These are phyloP conservation scores for Sminthopsis crassicaudata DNA, from an alignment of 2,113 vertebrate genomes.

Conservation along the genomic window DNA sequence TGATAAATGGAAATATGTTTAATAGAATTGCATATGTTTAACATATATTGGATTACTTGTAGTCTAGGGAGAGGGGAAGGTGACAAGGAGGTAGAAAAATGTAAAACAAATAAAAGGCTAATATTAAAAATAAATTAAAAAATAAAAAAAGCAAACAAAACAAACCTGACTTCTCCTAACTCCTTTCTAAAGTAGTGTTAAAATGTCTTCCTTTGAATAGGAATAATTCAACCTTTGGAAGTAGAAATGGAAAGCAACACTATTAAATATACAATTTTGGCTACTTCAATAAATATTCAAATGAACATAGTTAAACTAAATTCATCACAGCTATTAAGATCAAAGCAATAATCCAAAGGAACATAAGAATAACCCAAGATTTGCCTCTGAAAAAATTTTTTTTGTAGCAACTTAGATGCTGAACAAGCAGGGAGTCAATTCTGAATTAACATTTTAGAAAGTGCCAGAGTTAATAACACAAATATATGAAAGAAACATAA, in stretches of 20 bases:
- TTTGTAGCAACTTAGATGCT: not conserved
- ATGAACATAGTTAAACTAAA: not conserved
- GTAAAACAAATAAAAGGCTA: too few relatives aligned
- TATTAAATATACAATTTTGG: conserved; percentile 23
- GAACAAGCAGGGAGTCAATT: not conserved
- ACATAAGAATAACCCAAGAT: conserved; percentile 8
- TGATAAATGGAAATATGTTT: too few relatives aligned
- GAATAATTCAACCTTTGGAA: conserved; percentile 15
- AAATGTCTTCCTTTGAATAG: conserved; percentile 2
- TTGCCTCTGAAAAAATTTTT: not conserved
- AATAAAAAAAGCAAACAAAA: conserved; percentile 7
- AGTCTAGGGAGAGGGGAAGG: too few relatives aligned
- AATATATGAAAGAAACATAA: not conserved
- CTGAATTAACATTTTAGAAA: not conserved
- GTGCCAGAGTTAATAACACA: not conserved
- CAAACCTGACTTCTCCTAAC: conserved; percentile 19
- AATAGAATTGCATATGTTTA: too few relatives aligned
- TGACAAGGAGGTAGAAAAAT: too few relatives aligned
- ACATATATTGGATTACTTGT: too few relatives aligned
- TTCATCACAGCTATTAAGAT: not conserved
- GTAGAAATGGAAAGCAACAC: conserved; percentile 13
- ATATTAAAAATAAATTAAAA: too few relatives aligned
- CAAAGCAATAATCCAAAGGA: conserved; percentile 38
- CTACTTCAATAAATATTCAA: conserved; percentile 29
- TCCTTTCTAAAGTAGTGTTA: conserved; percentile 30